Conservation (phyloP, 2,113 vertebrate genomes). For the Smithornis capensis region DNA sequence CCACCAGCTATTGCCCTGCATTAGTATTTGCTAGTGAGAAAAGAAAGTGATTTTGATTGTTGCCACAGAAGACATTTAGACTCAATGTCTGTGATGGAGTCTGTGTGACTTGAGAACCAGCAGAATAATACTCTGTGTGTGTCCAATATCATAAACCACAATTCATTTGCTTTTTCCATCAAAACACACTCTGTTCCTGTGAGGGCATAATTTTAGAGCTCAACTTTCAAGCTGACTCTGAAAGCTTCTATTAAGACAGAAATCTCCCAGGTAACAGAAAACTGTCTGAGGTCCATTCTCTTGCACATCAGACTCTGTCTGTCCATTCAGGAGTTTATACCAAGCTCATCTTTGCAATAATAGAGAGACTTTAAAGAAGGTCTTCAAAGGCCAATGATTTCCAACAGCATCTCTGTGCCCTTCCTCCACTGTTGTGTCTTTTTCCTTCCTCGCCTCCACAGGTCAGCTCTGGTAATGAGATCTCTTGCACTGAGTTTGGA, state of each 20-base stretch:
- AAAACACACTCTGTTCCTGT: slow-evolving; percentile 1
- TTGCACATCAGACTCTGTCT: neutral
- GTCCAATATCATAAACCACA: slow-evolving; percentile 22
- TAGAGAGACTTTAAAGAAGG: neutral
- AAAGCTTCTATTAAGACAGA: slow-evolving; percentile 51
- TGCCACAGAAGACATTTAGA: neutral
- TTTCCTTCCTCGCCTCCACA: neutral
- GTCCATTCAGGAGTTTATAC: slow-evolving; percentile 3
- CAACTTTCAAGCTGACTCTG: neutral
- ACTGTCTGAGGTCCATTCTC: neutral
- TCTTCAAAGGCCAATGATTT: slow-evolving; percentile 21
- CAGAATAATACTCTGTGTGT: neutral
- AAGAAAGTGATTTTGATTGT: neutral
- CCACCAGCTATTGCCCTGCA: neutral
- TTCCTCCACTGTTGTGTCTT: neutral
- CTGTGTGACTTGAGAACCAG: neutral
- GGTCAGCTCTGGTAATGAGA: neutral
- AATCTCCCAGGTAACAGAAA: slow-evolving; percentile 49
- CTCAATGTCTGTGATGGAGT: neutral
- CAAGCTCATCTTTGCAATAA: slow-evolving; percentile 41
- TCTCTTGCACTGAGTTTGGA: neutral
- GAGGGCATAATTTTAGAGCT: slow-evolving; percentile 1
- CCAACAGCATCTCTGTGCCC: neutral
- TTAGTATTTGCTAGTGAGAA: neutral
- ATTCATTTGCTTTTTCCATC: slow-evolving; percentile 50